A percentile compares a stretch with the other conserved stretches of the same genome.
phyloP scores from a whole-genome alignment of 2,113 vertebrate genomes.

The Regulus satrapa region DNA sequence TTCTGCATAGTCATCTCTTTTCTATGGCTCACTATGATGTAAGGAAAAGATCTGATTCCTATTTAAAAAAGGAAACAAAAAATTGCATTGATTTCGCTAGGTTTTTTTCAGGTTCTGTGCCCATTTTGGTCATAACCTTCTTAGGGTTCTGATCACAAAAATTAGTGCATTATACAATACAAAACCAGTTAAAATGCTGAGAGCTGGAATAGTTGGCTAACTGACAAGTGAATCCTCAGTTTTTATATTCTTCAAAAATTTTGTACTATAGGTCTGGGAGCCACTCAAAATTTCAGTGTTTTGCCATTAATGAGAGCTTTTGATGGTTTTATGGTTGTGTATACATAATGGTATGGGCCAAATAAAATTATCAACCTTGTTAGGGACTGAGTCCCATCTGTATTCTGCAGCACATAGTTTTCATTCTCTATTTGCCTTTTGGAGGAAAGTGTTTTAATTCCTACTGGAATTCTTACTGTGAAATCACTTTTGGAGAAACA shows the following conservation, averaged over 20 bases:
- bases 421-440: background rate
- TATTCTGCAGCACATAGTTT: background rate
- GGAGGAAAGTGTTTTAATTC: background rate
- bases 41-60: background rate
- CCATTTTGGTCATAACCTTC: background rate
- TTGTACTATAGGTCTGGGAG: background rate
- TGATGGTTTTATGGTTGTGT: background rate
- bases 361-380: background rate
- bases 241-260: background rate
- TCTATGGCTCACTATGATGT: background rate
- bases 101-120: background rate
- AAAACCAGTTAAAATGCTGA: background rate
- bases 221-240: background rate
- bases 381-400: background rate
- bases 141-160: background rate
- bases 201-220: background rate
- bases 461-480: constrained; percentile 35
- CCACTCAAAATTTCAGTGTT: background rate
- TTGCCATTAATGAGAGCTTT: background rate
- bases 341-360: background rate
- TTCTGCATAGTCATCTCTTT: background rate
- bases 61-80: background rate
- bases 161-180: background rate
- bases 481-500: constrained; percentile 10
- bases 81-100: background rate